Evolutionary conservation across 2,797 vertebrate genomes (phyloP), one percentile per base, ranked within the genome.

Genomic region (Netta rufina): DNA sequence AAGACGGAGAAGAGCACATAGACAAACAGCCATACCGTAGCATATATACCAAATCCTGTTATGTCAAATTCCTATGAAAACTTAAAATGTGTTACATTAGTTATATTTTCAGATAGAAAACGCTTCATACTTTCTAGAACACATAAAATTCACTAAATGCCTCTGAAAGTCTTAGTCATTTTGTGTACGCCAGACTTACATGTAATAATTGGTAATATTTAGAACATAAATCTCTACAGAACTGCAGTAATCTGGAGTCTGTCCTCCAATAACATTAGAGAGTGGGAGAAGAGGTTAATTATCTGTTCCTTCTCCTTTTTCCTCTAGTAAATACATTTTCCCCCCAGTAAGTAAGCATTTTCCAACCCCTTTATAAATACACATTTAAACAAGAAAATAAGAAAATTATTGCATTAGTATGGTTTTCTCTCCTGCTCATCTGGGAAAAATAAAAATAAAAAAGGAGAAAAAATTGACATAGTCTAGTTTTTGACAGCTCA

Each of bases 1-100:
- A 51, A 28, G 7, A n/a, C 0, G 1, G 30, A 41, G 33, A 53
- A 66, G 24, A 74, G 20, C 13, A 32, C 0, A 0, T 5, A 2
- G 11, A 33, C 18, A 47, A 79, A 19, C 33, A 32, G 8, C 8
- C 5, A 1, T 17, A 11, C 13, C 28, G 9, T 9, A 72, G 5
- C 11, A 61, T 14, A 30, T 4, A 17, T 4, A 58, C 8, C 3
- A 41, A 84, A 65, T 30, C 16, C 12, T 7, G 3, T 11, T 65
- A 18, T 1, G 8, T 49, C 36, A 51, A 62, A 71, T 12, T 25
- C 32, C 16, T 24, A 20, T 43, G 28, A 67, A 32, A 67, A 33
- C 43, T 11, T 66, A 57, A 71, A 87, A 47, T 1, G 6, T 39
- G 61, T 32, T 36, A 47, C 54, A 41, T 58, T 11, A 56, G 5